Evolutionary conservation across 2,797 vertebrate species (phyloP).

Genomic region (Spea hammondii): DNA sequence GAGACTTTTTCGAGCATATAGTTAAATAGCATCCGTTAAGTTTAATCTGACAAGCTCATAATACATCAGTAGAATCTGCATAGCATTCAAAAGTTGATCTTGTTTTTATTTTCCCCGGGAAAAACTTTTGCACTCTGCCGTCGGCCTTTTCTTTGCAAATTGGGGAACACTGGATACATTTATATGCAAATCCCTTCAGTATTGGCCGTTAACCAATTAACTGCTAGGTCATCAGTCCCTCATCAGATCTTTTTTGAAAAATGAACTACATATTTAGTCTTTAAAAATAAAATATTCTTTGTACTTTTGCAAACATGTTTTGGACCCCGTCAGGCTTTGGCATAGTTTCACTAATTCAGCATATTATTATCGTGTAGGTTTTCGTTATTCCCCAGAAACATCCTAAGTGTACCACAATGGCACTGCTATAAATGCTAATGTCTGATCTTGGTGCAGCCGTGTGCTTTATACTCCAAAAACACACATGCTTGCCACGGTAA

Average conservation of each 20-base stretch:
- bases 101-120: conserved; percentile 44
- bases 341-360: not conserved
- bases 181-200: conserved; percentile 47
- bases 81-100: conserved; percentile 30
- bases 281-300: not conserved
- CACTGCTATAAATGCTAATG: not conserved
- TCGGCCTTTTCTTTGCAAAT: conserved; percentile 34
- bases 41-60: conserved; percentile 2
- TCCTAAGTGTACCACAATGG: not conserved
- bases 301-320: not conserved
- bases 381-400: not conserved
- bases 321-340: not conserved
- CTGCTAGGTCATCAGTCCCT: conserved; percentile 34
- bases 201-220: conserved; percentile 37
- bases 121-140: conserved; percentile 48
- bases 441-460: not conserved
- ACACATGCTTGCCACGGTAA: not conserved
- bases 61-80: conserved; percentile 39
- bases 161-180: conserved; percentile 23
- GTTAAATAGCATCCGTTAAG: too few species aligned
- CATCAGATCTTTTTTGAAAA: conserved; percentile 24
- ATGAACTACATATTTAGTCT: conserved; percentile 2
- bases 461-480: not conserved
- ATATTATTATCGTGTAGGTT: not conserved
- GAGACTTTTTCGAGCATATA: not conserved